Evolutionary conservation across 2,113 vertebrate genomes (phyloP).

Genomic region (Tetrao urogallus): DNA sequence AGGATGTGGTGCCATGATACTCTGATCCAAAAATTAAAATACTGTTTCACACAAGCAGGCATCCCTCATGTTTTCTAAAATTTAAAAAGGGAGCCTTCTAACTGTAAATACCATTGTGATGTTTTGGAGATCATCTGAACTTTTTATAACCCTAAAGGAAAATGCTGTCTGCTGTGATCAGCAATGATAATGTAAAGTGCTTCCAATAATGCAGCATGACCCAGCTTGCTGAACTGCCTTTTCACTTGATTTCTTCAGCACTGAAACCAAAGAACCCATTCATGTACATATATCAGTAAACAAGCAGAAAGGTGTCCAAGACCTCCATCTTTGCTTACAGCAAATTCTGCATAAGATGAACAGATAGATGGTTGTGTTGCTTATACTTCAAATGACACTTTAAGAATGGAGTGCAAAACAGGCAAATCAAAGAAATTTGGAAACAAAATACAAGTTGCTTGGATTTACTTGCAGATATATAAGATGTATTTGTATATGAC

Average conservation of each 20-base stretch:
- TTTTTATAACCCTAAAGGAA: conserved; percentile 6
- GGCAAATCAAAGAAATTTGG: background rate
- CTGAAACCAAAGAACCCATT: background rate
- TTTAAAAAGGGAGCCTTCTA: background rate
- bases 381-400: background rate
- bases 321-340: background rate
- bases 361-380: background rate
- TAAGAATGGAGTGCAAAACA: background rate
- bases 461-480: too few relatives aligned
- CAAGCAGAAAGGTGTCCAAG: background rate
- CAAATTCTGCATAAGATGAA: background rate
- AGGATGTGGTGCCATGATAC: background rate
- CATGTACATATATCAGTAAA: background rate
- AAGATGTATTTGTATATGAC: too few relatives aligned
- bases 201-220: conserved; percentile 38
- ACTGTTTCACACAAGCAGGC: background rate
- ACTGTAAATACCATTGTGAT: background rate
- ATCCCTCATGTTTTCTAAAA: background rate
- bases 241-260: background rate
- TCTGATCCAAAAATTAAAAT: background rate
- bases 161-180: conserved; percentile 41
- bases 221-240: conserved; percentile 9
- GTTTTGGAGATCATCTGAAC: conserved; percentile 28
- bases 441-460: background rate
- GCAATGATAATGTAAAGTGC: conserved; percentile 24